Evolutionary conservation across 2,888 invertebrate species (phyloP), one percentile per base, ranked within the genome.

Genomic region (Pemphredon lugubris): DNA sequence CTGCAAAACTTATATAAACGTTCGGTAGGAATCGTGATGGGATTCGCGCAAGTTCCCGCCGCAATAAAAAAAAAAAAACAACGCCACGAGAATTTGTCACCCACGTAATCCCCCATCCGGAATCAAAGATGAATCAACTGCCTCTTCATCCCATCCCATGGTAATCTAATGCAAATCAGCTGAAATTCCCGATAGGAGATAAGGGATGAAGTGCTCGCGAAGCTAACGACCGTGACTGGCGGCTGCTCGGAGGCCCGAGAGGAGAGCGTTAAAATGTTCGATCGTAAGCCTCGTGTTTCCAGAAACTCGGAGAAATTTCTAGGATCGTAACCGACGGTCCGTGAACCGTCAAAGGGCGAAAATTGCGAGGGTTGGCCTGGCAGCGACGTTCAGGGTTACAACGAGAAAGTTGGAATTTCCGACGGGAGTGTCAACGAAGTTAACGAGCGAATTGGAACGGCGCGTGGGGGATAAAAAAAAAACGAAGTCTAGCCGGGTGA

Each of bases 111-210:
- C n/a, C 65, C 64, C 34, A 26, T n/a, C 20, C 39, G 34, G 39
- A 74, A 69, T 74, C 64, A 64, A 71, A 77, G 61, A 57, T 68
- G 72, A 74, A 77, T 77, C 79, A 64, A 57, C 16, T 34, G 2
- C 21, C 13, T 5, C 14, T 23, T 20, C 30, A 16, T 44, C 30
- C 37, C 53, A 32, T 14, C 18, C n/a, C 45, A 4, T 13, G 45
- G 45, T 23, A 18, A 47, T n/a, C n/a, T 58, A 75, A 79, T 71
- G 71, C 68, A 79, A 79, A 80, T 80, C 68, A 60, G 14, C 18
- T 30, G 68, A 72, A 66, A 68, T 77, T 37, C 53, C 44, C 7
- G 11, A 11, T 2, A 11, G 26, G 32, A 66, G 74, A 69, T 73
- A 78, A 77, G 67, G 61, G 51, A 34, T 16, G 45, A 48, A 66